A percentile compares a stretch with the other conserved stretches of the same genome.
phyloP scores from a whole-genome alignment of 2,888 invertebrate species.

The Andrena dorsata region DNA sequence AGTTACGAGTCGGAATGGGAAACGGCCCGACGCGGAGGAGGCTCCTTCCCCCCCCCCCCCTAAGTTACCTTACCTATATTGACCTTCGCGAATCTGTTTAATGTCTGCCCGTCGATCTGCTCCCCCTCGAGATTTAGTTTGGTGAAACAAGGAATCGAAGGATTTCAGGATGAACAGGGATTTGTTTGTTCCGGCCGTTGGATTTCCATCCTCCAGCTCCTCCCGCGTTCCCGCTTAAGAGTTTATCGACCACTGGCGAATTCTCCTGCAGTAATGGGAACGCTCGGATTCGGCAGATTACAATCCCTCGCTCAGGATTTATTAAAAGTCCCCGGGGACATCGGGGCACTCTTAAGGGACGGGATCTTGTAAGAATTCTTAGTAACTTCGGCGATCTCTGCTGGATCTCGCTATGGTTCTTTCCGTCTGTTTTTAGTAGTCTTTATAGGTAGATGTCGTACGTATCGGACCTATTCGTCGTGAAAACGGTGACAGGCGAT shows the following conservation, averaged over 20 bases:
- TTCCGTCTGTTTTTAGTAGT: no score
- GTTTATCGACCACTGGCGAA: constrained; percentile 8
- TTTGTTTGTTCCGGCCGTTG: constrained; percentile 31
- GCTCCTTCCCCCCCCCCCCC: constrained; percentile 14
- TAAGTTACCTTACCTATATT: constrained; percentile 55
- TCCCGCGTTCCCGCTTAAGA: background rate
- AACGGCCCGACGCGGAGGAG: background rate
- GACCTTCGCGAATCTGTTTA: constrained; percentile 69
- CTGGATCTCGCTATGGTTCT: background rate
- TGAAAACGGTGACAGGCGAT: background rate
- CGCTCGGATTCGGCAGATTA: constrained; percentile 8
- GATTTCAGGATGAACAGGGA: constrained; percentile 21
- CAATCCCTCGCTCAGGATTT: constrained; percentile 3
- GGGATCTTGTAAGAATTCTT: background rate
- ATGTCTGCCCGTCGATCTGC: constrained; percentile 31
- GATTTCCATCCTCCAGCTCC: constrained; percentile 14
- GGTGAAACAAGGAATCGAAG: constrained; percentile 36
- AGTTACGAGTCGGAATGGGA: background rate
- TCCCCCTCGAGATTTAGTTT: constrained; percentile 24
- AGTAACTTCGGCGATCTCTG: background rate
- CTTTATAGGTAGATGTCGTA: background rate
- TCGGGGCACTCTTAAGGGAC: background rate
- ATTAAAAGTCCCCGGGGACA: background rate
- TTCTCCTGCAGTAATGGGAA: background rate
- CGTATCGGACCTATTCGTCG: background rate